Base-by-base conservation (phyloP, 2,797 vertebrate genomes). In the Halcyon leucocephala region DNA sequence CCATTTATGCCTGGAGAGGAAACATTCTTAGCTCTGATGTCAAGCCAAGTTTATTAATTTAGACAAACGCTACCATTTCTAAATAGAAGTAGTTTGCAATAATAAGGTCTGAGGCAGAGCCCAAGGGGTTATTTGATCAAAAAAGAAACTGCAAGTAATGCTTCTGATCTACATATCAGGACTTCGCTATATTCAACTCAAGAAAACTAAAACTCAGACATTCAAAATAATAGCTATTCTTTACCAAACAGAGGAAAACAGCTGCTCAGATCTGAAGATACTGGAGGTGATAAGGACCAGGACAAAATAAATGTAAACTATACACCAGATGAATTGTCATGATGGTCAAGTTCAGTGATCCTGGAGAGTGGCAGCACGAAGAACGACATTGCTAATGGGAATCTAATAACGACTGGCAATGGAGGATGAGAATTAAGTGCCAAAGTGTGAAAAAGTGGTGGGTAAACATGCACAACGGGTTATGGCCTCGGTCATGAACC, bases 1-100 rank as follows among this genome's bases (percentile, higher is more conserved):
- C 49, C 86, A 81, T 82, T 86, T 69, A 90, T 76, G 86, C 82
- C 90, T 94, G 57, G 76, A 97, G 87, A 95, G 67, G 82, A 93
- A 95, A 88, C 33, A 16, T 31, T 91, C 60, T 65, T 29, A 58
- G 78, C 70, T 90, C 81, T 71, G 48, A 92, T 79, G 62, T 73
- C 3, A 3, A 71, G 72, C 12, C 41, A 88, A 88, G 52, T 82
- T 92, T 82, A 96, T 91, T 88, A 61, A 90, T 76, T 73, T 72
- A 86, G 89, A 93, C 91, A 88, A 90, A 92, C 4, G 0, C 26
- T 44, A 78, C 79, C 66, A 83, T 51, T 54, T 61, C 29, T 14
- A 79, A 33, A 82, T 73, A 58, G 7, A 76, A 86, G 31, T 33
- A 58, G 44, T 62, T 66, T 81, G 42, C 42, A 90, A 81, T 79